Evolutionary conservation across 1,140 invertebrate genomes (phyloP), one percentile per base, ranked within the genome.

Genomic region (Heliconius nattereri): DNA sequence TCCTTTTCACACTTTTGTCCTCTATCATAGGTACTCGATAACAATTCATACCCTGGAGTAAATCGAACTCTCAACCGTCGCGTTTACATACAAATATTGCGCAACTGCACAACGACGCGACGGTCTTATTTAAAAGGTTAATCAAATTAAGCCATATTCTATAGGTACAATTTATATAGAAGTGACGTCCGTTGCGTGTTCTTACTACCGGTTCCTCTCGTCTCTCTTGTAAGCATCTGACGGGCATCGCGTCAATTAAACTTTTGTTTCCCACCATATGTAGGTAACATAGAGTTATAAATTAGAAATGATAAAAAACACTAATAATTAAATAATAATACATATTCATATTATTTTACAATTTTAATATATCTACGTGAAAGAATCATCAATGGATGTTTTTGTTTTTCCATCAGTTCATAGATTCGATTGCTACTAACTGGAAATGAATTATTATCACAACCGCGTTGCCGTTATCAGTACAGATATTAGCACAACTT

Each of bases 171-270:
- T 52, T 52, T 52, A 52, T 52, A 20, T 52, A 23, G 8, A 57
- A 57, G 54, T 11, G 20, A 57, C n/a, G n/a, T n/a, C 54, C 9
- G 9, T 3, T 23, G 54, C 54, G 23, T 23, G 54, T 23, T 23
- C 23, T 23, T 57, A 57, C 54, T 78, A 54, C 57, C 32, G 74
- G 57, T 79, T 49, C 5, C 20, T 57, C 20, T 0, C 8, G 54
- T 57, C 7, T 57, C 54, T n/a, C 54, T 37, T 75, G 60, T 79
- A 45, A 79, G n/a, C 78, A 71, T 35, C 54, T 79, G 78, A 79
- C 78, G 75, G 78, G 45, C 29, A 20, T 76, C 74, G 32, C 73
- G 66, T 83, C 40, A 80, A 74, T 78, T 76, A 76, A 72, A 81
- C 76, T 72, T 78, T 79, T 71, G 79, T 77, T 79, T 57, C 54